Conservation (phyloP, 2,888 invertebrate genomes). For the Bibio marci region DNA sequence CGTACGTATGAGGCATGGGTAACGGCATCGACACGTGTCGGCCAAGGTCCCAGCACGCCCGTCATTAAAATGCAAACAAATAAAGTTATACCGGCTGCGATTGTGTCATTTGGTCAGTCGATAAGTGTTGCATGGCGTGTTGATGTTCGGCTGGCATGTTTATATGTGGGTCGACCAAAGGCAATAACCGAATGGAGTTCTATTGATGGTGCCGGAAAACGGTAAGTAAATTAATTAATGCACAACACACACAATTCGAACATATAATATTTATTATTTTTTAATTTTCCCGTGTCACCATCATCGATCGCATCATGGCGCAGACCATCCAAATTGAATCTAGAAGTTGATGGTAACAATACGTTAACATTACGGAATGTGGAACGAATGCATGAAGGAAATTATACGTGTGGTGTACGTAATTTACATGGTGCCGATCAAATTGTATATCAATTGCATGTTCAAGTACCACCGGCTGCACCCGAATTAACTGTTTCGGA, state of each 20-base stretch:
- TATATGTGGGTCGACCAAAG: constrained; percentile 35
- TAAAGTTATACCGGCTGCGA: constrained; percentile 31
- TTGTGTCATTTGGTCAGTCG: constrained; percentile 37
- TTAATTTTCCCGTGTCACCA: too few relatives aligned
- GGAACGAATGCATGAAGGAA: constrained; percentile 34
- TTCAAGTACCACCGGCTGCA: constrained; percentile 41
- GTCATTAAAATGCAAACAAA: constrained; percentile 33
- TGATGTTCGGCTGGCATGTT: constrained; percentile 34
- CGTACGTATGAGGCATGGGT: constrained; percentile 44
- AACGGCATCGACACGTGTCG: constrained; percentile 41
- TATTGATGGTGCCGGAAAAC: too few relatives aligned
- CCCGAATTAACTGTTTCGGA: constrained; percentile 33
- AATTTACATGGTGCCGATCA: constrained; percentile 34
- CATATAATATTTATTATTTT: too few relatives aligned
- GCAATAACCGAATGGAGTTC: constrained; percentile 32
- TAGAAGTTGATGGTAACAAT: constrained; percentile 31
- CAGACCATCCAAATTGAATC: too few relatives aligned
- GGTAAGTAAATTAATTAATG: too few relatives aligned
- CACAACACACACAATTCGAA: too few relatives aligned
- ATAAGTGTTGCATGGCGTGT: constrained; percentile 35
- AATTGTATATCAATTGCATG: constrained; percentile 33
- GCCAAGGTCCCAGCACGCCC: constrained; percentile 40
- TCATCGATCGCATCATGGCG: too few relatives aligned
- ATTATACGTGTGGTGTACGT: constrained; percentile 35
- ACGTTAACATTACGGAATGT: constrained; percentile 32